Base-by-base conservation (phyloP, 2,113 vertebrate species). In the Formicarius rufipectus region DNA sequence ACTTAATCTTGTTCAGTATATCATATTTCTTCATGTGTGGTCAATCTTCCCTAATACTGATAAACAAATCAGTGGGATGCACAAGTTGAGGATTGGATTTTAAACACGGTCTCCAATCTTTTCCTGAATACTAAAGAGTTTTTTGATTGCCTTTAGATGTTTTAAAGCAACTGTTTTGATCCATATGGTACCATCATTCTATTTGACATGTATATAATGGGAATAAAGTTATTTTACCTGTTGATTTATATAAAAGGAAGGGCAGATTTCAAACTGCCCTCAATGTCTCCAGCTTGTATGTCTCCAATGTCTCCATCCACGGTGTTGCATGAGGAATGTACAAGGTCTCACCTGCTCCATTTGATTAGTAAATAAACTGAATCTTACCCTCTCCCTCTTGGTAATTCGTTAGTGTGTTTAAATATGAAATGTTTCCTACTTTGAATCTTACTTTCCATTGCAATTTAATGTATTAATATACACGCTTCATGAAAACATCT, bases 1-100 rank as follows among this genome's bases (percentile, higher is more conserved):
- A 45, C 19, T 80, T 87, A 75, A 60, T 67, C 60, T 87, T 83
- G 18, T 74, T 33, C 10, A 2, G 31, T n/a, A 30, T 93, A 90
- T 93, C 74, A 80, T 21, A 86, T 96, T 95, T 86, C 87, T 60
- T 73, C 39, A 35, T 87, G 62, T 73, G 85, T 87, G 88, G 79
- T 66, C 88, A 91, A 12, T 69, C 40, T 91, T 91, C 27, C 53
- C 73, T 23, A 37, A 10, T 14, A 64, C 39, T 55, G 66, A 74
- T 33, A 84, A 95, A 60, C 10, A 81, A 73, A 66, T 55, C 30
- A 30, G 22, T 24, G 33, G 15, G 24, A 45, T 58, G n/a, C 7
- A 24, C 5, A 10, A 14, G 52, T 56, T 28, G 28, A 75, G 28
- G 40, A 8, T 5, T 82, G 40, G 25, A 5, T 20, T 68, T 79